phyloP scores from a whole-genome alignment of 2,888 invertebrate species.

The Podabrus alpinus region DNA sequence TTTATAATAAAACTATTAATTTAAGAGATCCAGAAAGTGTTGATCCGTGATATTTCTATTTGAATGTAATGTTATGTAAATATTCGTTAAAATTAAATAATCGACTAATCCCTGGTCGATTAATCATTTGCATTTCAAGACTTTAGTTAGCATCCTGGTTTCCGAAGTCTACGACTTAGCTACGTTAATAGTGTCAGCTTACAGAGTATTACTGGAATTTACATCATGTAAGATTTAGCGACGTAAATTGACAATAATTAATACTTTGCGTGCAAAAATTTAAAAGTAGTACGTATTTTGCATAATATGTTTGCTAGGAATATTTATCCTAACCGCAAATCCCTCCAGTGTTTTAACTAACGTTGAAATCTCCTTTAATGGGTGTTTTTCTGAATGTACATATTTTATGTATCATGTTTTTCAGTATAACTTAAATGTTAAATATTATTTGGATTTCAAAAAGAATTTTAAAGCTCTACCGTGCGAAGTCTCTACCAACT shows the following conservation, averaged over 20 bases:
- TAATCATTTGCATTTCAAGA: background rate
- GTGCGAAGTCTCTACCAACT: no score
- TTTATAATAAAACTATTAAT: background rate
- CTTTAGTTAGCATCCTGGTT: background rate
- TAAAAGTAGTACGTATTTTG: no score
- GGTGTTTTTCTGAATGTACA: no score
- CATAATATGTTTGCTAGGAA: no score
- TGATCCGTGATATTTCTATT: background rate
- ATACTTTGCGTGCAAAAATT: background rate
- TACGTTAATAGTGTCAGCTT: background rate
- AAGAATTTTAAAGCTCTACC: no score
- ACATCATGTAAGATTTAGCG: background rate
- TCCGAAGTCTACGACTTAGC: background rate
- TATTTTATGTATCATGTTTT: no score
- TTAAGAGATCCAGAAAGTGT: background rate
- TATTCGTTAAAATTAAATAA: background rate
- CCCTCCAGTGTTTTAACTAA: no score
- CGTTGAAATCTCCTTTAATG: no score
- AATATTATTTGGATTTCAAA: no score
- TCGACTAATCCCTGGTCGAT: background rate
- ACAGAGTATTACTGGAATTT: background rate
- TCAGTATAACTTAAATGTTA: no score
- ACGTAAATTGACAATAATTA: background rate
- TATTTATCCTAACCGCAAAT: no score
- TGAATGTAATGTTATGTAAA: background rate